phyloP scores from a whole-genome alignment of 2,888 invertebrate species.

The Euproctis similis region DNA sequence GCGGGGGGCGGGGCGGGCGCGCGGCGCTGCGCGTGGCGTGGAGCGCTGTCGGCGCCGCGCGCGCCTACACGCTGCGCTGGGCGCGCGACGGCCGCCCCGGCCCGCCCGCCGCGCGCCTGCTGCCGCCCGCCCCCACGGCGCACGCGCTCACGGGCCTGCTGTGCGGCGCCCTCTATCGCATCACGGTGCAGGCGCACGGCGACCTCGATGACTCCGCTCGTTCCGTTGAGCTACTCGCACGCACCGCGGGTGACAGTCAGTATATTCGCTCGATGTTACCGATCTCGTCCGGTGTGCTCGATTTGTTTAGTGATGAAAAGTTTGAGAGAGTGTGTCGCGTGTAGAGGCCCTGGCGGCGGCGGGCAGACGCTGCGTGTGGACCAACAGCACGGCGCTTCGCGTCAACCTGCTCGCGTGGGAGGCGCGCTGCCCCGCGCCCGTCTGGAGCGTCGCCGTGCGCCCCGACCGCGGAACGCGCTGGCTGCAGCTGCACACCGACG shows the following conservation, averaged over 20 bases:
- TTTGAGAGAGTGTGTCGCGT: conserved; percentile 17
- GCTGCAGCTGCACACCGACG: conserved; percentile 39
- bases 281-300: too few relatives aligned
- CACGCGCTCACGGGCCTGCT: conserved; percentile 78
- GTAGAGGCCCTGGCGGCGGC: conserved; percentile 77
- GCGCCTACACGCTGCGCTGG: conserved; percentile 27
- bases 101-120: conserved; percentile 80
- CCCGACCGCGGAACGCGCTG: conserved; percentile 46
- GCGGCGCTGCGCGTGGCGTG: conserved; percentile 55
- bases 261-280: background rate
- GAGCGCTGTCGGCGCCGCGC: conserved; percentile 42
- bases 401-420: conserved; percentile 83
- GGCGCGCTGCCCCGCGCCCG: conserved; percentile 80
- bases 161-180: conserved; percentile 82
- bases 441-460: conserved; percentile 77
- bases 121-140: conserved; percentile 29
- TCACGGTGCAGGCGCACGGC: conserved; percentile 81
- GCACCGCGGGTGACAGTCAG: conserved; percentile 65
- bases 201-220: conserved; percentile 80
- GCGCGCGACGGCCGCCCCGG: conserved; percentile 55
- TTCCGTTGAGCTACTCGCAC: conserved; percentile 59
- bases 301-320: conserved; percentile 1
- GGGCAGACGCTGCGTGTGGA: conserved; percentile 79
- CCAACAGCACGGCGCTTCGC: conserved; percentile 81
- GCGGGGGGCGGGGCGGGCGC: conserved; percentile 78